Conservation (phyloP, 2,113 vertebrate species). For the Pandion haliaetus region DNA sequence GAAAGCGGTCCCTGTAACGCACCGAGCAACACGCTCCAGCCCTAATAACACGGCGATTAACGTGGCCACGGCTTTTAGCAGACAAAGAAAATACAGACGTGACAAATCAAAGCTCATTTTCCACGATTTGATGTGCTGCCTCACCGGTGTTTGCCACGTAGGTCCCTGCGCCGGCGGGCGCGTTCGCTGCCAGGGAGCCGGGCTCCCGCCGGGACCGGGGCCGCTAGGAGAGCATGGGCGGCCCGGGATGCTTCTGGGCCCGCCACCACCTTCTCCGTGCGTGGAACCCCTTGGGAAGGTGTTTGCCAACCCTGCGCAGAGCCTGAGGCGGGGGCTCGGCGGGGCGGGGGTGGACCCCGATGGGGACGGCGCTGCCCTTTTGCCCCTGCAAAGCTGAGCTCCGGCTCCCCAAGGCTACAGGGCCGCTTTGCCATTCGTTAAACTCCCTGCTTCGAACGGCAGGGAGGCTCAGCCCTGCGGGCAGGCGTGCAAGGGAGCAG, state of each 20-base stretch:
- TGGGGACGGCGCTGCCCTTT: fast-evolving
- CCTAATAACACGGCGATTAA: conserved; percentile 9
- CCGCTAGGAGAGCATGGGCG: fast-evolving
- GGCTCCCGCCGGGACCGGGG: neutral
- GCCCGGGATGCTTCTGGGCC: neutral
- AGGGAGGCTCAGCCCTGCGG: neutral
- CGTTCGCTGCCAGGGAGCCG: neutral
- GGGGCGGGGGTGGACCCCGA: fast-evolving
- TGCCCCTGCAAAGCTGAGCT: neutral
- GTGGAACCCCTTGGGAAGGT: fast-evolving
- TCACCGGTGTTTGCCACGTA: neutral
- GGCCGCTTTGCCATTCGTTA: fast-evolving
- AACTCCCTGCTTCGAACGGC: neutral
- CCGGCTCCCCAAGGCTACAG: neutral
- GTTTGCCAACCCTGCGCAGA: neutral
- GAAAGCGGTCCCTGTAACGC: neutral
- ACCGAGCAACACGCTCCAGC: neutral
- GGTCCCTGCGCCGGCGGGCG: neutral
- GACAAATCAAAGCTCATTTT: conserved; percentile 59
- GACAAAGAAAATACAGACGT: conserved; percentile 55
- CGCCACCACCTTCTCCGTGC: neutral
- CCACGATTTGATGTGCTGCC: conserved; percentile 34
- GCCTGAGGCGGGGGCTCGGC: neutral
- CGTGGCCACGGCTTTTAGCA: conserved; percentile 37
- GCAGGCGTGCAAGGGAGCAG: fast-evolving